Evolutionary conservation across 1,140 invertebrate genomes (phyloP).

Genomic region (Doryteuthis pealeii): DNA sequence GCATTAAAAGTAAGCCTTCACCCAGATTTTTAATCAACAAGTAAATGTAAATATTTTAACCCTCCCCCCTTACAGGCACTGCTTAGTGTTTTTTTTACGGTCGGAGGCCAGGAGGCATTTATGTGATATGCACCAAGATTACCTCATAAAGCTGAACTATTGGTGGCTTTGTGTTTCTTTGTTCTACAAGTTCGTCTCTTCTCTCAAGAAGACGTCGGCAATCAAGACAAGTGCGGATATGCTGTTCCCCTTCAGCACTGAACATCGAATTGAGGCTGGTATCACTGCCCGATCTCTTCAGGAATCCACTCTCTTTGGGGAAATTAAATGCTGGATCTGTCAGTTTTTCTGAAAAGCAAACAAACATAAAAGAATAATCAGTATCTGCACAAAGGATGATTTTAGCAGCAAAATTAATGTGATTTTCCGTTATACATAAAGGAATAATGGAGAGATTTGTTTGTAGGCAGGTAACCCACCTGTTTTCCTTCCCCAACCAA

Average conservation of each 20-base stretch:
- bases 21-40: no score
- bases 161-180: constrained; percentile 75
- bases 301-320: constrained; percentile 42
- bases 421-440: no score
- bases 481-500: no score
- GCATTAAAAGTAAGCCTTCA: no score
- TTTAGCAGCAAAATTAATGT: no score
- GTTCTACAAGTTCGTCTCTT: constrained; percentile 77
- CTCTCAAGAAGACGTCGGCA: constrained; percentile 80
- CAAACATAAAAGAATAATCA: constrained; percentile 13
- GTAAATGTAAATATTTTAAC: no score
- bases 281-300: constrained; percentile 53
- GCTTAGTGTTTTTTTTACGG: no score
- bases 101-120: no score
- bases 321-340: constrained; percentile 63
- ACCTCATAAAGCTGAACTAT: constrained; percentile 81
- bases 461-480: no score
- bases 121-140: constrained; percentile 21
- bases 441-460: no score
- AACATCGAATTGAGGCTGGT: constrained; percentile 56
- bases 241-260: constrained; percentile 65
- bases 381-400: background rate
- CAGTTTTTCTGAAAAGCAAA: constrained; percentile 64
- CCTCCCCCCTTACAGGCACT: no score
- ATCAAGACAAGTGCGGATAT: constrained; percentile 79